Base-by-base conservation (phyloP, 1,140 invertebrate species). In the Stegodyphus mimosarum region DNA sequence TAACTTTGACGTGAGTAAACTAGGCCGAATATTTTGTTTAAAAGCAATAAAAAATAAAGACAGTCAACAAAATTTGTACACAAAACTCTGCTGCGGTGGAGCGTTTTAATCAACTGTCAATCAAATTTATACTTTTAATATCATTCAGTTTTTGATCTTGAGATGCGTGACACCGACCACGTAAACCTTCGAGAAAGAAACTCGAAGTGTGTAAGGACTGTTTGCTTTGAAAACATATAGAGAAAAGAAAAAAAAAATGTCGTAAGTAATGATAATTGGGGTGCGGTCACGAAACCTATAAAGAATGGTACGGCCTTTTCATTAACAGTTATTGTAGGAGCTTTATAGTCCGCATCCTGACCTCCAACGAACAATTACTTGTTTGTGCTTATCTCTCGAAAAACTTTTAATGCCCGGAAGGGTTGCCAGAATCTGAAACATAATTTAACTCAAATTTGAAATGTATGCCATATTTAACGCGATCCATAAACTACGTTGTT, bases 181-280 rank as follows among this genome's bases (percentile, higher is more conserved):
- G 33, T 33, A 33, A 33, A 1, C 33, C 33, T 33, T 33, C 33
- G 3, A 33, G 33, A 33, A 33, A 33, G 33, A 33, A 33, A 3
- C 33, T 33, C 33, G 3, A 33, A 33, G 33, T 33, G 33, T 33
- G 3, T 9, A 15, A 9, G 55, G 55, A 60, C 2, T 78, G 66
- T 78, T 78, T 78, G 60, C 66, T 78, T 67, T 52, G 18, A 18
- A 77, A 53, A 55, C 66, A 69, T 15, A 55, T 6, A 11, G 7
- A 51, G 64, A 76, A 77, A 64, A 55, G 50, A 6, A 3, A 3
- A 33, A 33, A 33, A 33, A 33, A 33, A 3, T 33, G 33, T 33
- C 9, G 11, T 71, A 80, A 80, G 52, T 70, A 63, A 80, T 80
- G 78, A 80, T 80, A 60, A 80, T 80, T 80, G 78, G 78, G 78